Evolutionary conservation across 2,888 invertebrate genomes (phyloP).

Genomic region (Kryphioiulus occultus): DNA sequence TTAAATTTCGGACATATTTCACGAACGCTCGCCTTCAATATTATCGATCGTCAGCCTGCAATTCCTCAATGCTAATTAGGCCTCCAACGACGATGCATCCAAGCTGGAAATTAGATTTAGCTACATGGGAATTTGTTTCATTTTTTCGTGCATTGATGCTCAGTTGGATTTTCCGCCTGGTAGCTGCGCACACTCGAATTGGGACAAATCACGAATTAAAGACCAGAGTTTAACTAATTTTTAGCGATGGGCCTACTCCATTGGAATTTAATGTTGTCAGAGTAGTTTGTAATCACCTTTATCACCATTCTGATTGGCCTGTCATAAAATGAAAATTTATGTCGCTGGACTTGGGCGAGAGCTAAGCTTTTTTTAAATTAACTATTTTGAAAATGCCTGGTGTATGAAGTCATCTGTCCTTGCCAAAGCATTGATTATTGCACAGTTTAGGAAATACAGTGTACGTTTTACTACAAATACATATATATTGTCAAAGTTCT

Average conservation of each 20-base stretch:
- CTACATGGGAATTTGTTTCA: background rate
- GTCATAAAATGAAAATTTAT: background rate
- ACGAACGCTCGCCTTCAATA: background rate
- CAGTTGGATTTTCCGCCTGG: background rate
- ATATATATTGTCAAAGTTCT: too few relatives aligned
- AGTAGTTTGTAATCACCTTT: background rate
- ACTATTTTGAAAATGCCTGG: too few relatives aligned
- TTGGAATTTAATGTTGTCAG: too few relatives aligned
- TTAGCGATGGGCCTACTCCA: background rate
- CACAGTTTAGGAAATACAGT: too few relatives aligned
- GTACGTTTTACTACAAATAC: too few relatives aligned
- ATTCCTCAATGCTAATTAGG: constrained; percentile 26
- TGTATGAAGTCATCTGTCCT: too few relatives aligned
- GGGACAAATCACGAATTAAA: constrained; percentile 3
- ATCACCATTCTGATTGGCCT: background rate
- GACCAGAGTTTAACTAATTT: background rate
- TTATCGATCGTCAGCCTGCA: background rate
- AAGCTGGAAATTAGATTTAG: background rate
- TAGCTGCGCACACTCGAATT: background rate
- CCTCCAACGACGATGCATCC: background rate
- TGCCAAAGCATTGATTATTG: too few relatives aligned
- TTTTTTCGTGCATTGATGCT: background rate
- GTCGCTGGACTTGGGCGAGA: background rate
- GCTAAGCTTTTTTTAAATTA: too few relatives aligned
- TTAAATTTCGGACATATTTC: constrained; percentile 39